Evolutionary conservation across 2,888 invertebrate species (phyloP), one percentile per base, ranked within the genome.

Genomic region (Andrena hattorfiana): DNA sequence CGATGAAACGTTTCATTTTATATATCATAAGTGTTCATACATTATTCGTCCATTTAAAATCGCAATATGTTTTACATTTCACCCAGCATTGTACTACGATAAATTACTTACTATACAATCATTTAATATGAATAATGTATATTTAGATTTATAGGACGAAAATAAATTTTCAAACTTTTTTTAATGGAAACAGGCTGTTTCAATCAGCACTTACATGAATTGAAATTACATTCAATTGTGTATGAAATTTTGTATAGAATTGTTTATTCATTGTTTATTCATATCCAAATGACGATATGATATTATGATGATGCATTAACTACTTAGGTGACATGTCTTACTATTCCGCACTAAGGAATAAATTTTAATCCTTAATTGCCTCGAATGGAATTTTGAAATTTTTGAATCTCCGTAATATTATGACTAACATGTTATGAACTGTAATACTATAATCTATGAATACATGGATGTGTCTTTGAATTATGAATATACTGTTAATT

Each of bases 331-430:
- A 42, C 42, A 42, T 16, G 16, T 56, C 13, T 56, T 42, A 35
- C 7, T 28, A 35, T 63, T 51, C n/a, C 23, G 23, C 42, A 42
- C 42, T 16, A 42, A 16, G 42, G 42, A 16, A 54, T 64, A 23
- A 26, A 64, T 49, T 59, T 26, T 35, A 54, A 72, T 48, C 32
- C 63, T 26, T 71, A 71, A 54, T 35, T 30, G 63, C 35, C 35
- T n/a, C 42, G 23, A 63, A 42, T n/a, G 23, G 13, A 16, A 28
- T 13, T 51, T 60, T 28, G 5, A 20, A 60, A 26, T 49, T 30
- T 49, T 32, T 51, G 8, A 10, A 49, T 26, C 48, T 1, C 8
- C 35, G 35, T 20, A 20, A 26, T 51, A 20, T 51, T n/a, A 51
- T 51, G 51, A 16, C 42, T 51, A 51, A 51, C 51, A 20, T 20